Percentiles rank a stretch among this genome's conserved stretches.
These are phyloP conservation scores for Onychorhynchus coronatus DNA, from an alignment of 2,113 vertebrate species.

Conservation along the genomic window DNA sequence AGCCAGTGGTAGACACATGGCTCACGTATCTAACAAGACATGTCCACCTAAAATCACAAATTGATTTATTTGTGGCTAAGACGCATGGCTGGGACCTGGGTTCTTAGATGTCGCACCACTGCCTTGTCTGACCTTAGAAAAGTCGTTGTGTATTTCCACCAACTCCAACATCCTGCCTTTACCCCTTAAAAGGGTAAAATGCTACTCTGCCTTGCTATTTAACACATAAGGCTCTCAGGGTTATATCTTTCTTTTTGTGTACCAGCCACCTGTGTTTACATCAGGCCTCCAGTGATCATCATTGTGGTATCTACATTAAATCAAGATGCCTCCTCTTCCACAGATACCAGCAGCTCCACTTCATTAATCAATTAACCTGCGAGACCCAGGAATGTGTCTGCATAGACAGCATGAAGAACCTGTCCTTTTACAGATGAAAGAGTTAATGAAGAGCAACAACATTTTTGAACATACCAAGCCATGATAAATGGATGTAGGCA, in stretches of 20 bases:
- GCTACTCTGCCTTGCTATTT: background rate
- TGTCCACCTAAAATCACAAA: background rate
- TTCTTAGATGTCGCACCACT: background rate
- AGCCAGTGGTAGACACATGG: background rate
- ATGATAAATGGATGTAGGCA: conserved; percentile 60
- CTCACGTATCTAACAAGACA: background rate
- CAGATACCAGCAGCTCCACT: conserved; percentile 9
- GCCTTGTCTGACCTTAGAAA: background rate
- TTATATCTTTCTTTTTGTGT: background rate
- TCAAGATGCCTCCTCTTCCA: background rate
- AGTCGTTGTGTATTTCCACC: background rate
- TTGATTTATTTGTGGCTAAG: background rate
- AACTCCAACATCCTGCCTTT: background rate
- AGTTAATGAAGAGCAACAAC: conserved; percentile 34
- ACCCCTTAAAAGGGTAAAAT: background rate
- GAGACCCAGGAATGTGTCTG: background rate
- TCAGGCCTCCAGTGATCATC: background rate
- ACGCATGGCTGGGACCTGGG: background rate
- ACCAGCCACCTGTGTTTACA: background rate
- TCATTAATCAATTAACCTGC: conserved; percentile 45
- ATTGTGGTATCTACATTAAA: background rate
- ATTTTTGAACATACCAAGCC: conserved; percentile 31
- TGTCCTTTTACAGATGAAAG: conserved; percentile 10
- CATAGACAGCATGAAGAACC: background rate
- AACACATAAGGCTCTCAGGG: background rate